Base-by-base conservation (phyloP, 2,888 invertebrate genomes). In the Lochmaea crataegi region DNA sequence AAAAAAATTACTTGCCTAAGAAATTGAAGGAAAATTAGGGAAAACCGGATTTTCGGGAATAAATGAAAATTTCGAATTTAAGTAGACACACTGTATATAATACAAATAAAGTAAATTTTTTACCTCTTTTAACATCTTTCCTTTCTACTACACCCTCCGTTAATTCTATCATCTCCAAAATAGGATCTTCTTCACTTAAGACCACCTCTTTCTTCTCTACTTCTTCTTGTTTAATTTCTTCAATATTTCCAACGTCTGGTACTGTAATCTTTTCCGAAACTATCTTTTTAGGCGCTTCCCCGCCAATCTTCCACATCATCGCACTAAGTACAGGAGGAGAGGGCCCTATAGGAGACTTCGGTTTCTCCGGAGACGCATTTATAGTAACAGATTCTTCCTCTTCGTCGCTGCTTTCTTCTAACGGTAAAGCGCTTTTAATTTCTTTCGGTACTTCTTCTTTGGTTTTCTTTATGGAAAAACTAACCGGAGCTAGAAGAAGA, bases 391-490 rank as follows among this genome's bases (percentile, higher is more conserved):
- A 12, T 14, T 51, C 14, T 57, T 65, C 80, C 11, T 90, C 90
- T 16, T 93, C 92, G 11, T 92, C 93, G n/a, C 91, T 90, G 76
- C 94, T 94, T 22, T 92, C 92, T 81, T 94, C 94, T 79, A 94
- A 89, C 0, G 94, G 93, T 53, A 96, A 83, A 0, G 94, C 93
- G 68, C 93, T 94, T 84, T 93, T 94, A 68, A 87, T 86, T 72
- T 87, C 86, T 76, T 87, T 87, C 3, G 84, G 82, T 1, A 79
- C 78, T 14, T 87, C 87, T 57, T 87, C 95, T 83, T 94, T 95
- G 0, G 92, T 88, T 83, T 95, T 95, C 82, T 93, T 94, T 57
- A 96, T 95, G 0, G 95, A 96, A 85, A 96, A 96, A 73, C 94
- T 93, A 0, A 96, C 94, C 0, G 94, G 92, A 11, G 90, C 93